These are phyloP conservation scores for Tanypteryx hageni DNA, from an alignment of 2,888 invertebrate genomes.

Conservation along the genomic window DNA sequence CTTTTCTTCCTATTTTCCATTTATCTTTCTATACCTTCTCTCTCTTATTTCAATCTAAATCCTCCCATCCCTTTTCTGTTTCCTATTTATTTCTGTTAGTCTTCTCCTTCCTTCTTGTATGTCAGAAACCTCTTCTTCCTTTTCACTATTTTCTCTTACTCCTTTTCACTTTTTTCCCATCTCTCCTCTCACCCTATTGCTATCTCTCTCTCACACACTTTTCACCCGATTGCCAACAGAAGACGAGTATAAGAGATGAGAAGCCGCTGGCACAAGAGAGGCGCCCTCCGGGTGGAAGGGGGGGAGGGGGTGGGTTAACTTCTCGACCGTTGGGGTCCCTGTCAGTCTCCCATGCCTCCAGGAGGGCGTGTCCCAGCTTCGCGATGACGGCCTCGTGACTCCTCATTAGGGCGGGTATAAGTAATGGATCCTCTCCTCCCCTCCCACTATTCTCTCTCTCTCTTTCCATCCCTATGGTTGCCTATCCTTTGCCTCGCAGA, in stretches of 20 bases:
- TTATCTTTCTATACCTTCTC: background rate
- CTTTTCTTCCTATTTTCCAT: background rate
- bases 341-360: conserved; percentile 15
- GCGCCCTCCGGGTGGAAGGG: background rate
- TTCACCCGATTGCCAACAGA: background rate
- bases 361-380: conserved; percentile 46
- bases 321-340: conserved; percentile 32
- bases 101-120: background rate
- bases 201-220: background rate
- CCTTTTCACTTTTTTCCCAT: background rate
- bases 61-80: background rate
- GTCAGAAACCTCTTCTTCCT: background rate
- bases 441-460: too few species aligned
- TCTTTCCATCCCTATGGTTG: background rate
- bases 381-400: conserved; percentile 44
- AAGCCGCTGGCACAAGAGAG: background rate
- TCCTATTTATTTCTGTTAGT: background rate
- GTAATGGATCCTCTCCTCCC: conserved; percentile 34
- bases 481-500: too few species aligned
- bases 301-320: background rate
- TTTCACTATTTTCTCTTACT: background rate
- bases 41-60: background rate
- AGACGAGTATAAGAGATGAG: background rate
- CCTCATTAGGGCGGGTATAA: conserved; percentile 55
- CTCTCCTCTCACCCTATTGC: background rate